A percentile compares a stretch with the other conserved stretches of the same genome.
These are phyloP conservation scores for Sturnus vulgaris DNA, from an alignment of 2,113 vertebrate species.

Conservation along the genomic window DNA sequence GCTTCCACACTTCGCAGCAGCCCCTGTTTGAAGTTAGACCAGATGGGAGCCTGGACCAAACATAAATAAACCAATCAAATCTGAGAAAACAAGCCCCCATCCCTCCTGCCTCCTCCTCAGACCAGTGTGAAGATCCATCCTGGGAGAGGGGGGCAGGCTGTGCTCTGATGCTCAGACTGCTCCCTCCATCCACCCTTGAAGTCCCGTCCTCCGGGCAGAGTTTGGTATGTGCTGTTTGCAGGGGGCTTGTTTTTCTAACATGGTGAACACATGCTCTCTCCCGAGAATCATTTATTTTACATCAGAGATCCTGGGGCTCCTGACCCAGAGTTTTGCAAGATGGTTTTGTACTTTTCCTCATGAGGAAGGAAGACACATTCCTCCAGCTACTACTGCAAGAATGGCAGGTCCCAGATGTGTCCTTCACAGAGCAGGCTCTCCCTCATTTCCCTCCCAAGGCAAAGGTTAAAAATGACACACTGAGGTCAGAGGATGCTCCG, in stretches of 20 bases:
- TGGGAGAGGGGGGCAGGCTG: slow-evolving; percentile 12
- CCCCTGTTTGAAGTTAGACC: slow-evolving; percentile 75
- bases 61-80: slow-evolving; percentile 87
- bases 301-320: slow-evolving; percentile 75
- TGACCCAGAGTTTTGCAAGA: slow-evolving; percentile 54
- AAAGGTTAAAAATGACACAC: neutral
- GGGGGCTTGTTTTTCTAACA: slow-evolving; percentile 85
- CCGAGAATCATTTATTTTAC: slow-evolving; percentile 85
- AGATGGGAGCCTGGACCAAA: slow-evolving; percentile 71
- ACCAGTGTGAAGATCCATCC: slow-evolving; percentile 23
- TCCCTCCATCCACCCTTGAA: slow-evolving; percentile 59
- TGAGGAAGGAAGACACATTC: slow-evolving; percentile 54
- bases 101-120: slow-evolving; percentile 67
- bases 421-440: neutral
- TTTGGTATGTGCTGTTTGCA: slow-evolving; percentile 65
- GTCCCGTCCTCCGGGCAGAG: slow-evolving; percentile 55
- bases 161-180: slow-evolving; percentile 43
- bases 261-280: slow-evolving; percentile 90
- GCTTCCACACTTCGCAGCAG: slow-evolving; percentile 35
- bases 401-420: neutral
- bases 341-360: slow-evolving; percentile 57
- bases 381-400: slow-evolving; percentile 23
- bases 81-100: slow-evolving; percentile 84
- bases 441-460: neutral
- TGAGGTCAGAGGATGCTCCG: neutral